Base-by-base conservation (phyloP, 2,113 vertebrate species). In the Pavo muticus region DNA sequence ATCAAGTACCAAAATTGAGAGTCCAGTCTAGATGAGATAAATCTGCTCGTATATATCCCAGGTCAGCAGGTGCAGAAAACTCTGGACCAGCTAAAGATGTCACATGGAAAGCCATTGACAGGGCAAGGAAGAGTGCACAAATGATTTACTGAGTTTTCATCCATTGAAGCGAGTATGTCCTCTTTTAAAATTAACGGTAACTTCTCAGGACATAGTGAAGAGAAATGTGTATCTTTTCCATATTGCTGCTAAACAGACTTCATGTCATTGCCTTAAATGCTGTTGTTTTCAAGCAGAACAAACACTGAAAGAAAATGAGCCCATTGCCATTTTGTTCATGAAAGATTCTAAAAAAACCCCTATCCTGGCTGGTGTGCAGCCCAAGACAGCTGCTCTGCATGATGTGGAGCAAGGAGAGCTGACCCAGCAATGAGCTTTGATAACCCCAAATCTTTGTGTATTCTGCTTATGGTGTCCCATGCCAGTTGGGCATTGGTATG, bases 211-310 rank as follows among this genome's bases (percentile, higher is more conserved):
- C 70, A 84, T 0, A 0, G 23, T 1, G 17, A 25, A 72, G 70
- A 89, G 35, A 89, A 78, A 57, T 57, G 37, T 32, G 14, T 92
- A 40, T 63, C 13, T 77, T 91, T 70, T 74, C 40, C 48, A 47
- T 76, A 78, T 69, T 82, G 39, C 59, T 72, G 27, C 47, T 94
- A 91, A 88, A 35, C 63, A 72, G 63, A 79, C 25, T 91, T 82
- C 44, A 18, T 87, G 60, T 18, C 29, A 5, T 69, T 91, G 44
- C 67, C 48, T 82, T 91, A 87, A 91, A 82, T 72, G 29, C 12
- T 81, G 37, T n/a, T 18, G 70, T 74, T 88, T 93, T 48, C 52
- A 5, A 42, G n/a, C 23, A 72, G 65, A 87, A 47, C 57, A 84
- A 57, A 16, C 2, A 42, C 25, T 72, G 80, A 52, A 20, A 91